phyloP scores from a whole-genome alignment of 2,797 vertebrate genomes.

The Scolopax bukidnonensis region DNA sequence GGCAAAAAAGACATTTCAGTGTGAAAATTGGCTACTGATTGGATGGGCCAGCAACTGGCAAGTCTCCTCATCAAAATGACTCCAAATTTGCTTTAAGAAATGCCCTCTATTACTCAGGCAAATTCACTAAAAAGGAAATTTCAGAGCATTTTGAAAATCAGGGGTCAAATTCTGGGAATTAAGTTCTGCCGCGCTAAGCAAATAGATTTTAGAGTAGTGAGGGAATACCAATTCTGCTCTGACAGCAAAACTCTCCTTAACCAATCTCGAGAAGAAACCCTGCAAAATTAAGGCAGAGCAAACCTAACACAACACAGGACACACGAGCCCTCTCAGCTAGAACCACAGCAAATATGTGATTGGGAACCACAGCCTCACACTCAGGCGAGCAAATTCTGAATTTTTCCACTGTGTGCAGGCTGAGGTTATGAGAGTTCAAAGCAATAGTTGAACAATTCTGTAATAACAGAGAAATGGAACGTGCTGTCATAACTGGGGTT shows the following conservation, averaged over 20 bases:
- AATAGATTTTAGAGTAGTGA: background rate
- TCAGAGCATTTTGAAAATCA: background rate
- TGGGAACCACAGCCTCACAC: background rate
- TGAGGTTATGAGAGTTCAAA: slow-evolving; percentile 26
- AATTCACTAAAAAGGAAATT: background rate
- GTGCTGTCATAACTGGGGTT: background rate
- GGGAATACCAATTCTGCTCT: background rate
- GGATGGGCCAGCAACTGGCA: background rate
- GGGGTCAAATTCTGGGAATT: background rate
- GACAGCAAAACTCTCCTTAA: background rate
- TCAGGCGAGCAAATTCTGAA: background rate
- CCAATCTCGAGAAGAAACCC: background rate
- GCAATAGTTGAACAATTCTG: slow-evolving; percentile 2
- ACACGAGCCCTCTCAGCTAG: background rate
- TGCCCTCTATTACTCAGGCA: background rate
- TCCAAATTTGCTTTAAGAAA: background rate
- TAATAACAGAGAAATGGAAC: background rate
- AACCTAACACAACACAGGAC: background rate
- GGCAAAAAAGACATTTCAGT: background rate
- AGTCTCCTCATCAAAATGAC: background rate
- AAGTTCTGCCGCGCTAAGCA: background rate
- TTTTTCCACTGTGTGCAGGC: slow-evolving; percentile 8
- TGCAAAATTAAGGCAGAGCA: background rate
- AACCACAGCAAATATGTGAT: background rate
- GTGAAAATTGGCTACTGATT: background rate